phyloP scores from a whole-genome alignment of 2,113 vertebrate species.

The Psittacus erithacus region DNA sequence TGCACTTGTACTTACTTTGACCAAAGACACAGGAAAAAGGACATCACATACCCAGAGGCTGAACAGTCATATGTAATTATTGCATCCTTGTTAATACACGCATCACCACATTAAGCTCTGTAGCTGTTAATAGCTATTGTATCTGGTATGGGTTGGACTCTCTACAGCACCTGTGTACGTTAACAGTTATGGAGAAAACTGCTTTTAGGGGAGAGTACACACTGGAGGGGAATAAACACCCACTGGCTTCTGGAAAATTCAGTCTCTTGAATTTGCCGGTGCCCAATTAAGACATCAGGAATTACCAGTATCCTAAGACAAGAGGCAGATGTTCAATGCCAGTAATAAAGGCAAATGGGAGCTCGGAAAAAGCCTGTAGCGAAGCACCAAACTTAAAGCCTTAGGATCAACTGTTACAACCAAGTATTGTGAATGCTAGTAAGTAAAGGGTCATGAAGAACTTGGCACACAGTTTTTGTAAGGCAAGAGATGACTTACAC shows the following conservation, averaged over 20 bases:
- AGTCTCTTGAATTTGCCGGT: not conserved
- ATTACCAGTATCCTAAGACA: not conserved
- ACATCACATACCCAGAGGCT: not conserved
- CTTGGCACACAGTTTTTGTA: not conserved
- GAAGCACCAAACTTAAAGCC: not conserved
- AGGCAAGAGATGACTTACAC: not conserved
- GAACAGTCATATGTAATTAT: not conserved
- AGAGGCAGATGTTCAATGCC: not conserved
- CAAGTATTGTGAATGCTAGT: not conserved
- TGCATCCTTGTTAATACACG: not conserved
- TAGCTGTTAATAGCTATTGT: not conserved
- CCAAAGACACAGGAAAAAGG: not conserved
- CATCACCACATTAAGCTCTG: not conserved
- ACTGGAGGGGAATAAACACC: not conserved
- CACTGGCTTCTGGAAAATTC: not conserved
- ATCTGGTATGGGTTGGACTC: not conserved
- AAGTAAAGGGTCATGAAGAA: not conserved
- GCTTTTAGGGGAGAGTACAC: not conserved
- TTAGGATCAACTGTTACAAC: not conserved
- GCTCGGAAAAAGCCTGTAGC: not conserved
- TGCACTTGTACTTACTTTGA: not conserved
- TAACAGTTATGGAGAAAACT: not conserved
- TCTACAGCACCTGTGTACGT: not conserved
- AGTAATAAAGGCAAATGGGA: not conserved
- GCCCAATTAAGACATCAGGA: not conserved